phyloP scores from a whole-genome alignment of 2,797 vertebrate genomes.

The Thaleichthys pacificus region DNA sequence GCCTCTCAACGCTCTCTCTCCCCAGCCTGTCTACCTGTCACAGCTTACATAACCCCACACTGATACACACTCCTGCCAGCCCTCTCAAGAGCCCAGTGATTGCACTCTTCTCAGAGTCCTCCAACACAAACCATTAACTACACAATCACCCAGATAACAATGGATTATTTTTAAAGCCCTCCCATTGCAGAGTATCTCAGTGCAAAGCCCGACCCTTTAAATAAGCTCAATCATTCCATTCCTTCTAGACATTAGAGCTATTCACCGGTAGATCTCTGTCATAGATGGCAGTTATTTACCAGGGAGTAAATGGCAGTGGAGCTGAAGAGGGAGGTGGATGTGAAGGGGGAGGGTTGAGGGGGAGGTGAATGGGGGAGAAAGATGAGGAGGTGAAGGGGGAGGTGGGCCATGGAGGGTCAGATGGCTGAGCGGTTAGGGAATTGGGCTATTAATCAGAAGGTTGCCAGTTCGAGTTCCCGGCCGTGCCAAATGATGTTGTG shows the following conservation, averaged over 20 bases:
- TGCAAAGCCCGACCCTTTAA: constrained; percentile 21
- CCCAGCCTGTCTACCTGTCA: constrained; percentile 37
- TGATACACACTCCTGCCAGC: constrained; percentile 42
- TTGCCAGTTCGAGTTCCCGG: too few relatives aligned
- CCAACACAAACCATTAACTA: constrained; percentile 31
- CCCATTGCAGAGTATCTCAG: constrained; percentile 18
- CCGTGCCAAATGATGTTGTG: too few relatives aligned
- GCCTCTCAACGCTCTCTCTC: constrained; percentile 26
- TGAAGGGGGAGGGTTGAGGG: too few relatives aligned
- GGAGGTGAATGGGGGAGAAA: constrained; percentile 27
- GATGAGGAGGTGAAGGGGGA: background rate
- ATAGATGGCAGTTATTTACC: constrained; percentile 6
- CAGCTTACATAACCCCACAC: constrained; percentile 52
- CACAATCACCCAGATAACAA: constrained; percentile 28
- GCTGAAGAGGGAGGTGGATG: too few relatives aligned
- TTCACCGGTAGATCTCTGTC: background rate
- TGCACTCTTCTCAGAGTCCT: constrained; percentile 44
- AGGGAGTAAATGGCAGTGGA: constrained; percentile 11
- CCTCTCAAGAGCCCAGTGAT: constrained; percentile 42
- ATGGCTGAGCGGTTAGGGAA: too few relatives aligned
- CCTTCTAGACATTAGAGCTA: constrained; percentile 9
- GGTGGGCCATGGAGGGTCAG: too few relatives aligned
- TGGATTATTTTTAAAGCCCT: constrained; percentile 5
- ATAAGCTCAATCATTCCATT: constrained; percentile 8
- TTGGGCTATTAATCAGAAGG: too few relatives aligned